These are phyloP conservation scores for Bombus polaris DNA, from an alignment of 1,140 invertebrate genomes.

Conservation along the genomic window DNA sequence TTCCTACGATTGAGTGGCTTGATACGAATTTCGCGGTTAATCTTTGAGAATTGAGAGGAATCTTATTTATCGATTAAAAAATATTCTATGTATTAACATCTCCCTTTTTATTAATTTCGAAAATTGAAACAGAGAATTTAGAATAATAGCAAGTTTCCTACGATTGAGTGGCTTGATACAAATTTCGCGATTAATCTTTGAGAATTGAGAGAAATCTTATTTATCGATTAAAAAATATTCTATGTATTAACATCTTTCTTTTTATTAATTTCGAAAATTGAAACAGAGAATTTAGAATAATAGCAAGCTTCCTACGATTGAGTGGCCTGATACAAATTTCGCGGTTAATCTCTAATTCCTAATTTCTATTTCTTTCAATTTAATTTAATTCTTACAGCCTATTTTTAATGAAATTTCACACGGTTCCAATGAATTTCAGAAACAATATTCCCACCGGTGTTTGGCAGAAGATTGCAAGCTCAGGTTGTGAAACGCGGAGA, in stretches of 20 bases:
- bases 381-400: not conserved
- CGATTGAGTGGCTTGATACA: not conserved
- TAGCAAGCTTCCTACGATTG: not conserved
- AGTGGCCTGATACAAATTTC: not conserved
- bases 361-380: not conserved
- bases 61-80: not conserved
- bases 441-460: constrained; percentile 91
- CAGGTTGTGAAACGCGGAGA: constrained; percentile 89
- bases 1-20: not conserved
- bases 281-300: not conserved
- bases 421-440: constrained; percentile 80
- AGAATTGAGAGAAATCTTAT: not conserved
- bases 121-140: not conserved
- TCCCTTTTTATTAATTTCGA: not conserved
- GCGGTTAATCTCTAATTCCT: not conserved
- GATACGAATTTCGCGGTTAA: not conserved
- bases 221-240: not conserved
- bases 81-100: not conserved
- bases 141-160: not conserved
- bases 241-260: not conserved
- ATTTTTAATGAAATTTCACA: not conserved
- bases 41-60: not conserved
- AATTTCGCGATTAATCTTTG: not conserved
- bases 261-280: not conserved
- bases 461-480: constrained; percentile 90